These are phyloP conservation scores for Eupristina koningsbergeri DNA, from an alignment of 1,140 invertebrate genomes.

Conservation along the genomic window DNA sequence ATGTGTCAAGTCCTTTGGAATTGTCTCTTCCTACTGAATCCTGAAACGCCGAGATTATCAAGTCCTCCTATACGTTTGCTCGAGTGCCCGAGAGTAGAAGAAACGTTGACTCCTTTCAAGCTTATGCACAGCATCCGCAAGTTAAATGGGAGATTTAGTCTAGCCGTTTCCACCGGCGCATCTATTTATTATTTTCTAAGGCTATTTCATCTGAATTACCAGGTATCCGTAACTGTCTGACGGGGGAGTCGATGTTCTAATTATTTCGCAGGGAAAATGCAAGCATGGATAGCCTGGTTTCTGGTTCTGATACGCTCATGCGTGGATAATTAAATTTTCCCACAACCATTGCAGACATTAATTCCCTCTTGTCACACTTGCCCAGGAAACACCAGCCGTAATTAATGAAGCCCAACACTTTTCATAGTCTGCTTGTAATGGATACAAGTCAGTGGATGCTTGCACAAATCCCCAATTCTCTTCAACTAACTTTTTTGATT, in stretches of 20 bases:
- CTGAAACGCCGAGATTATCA: slow-evolving; percentile 5
- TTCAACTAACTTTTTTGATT: too few species aligned
- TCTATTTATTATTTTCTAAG: slow-evolving; percentile 12
- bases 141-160: slow-evolving; percentile 37
- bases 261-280: too few species aligned
- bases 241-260: background rate
- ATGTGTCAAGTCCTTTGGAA: slow-evolving; percentile 1
- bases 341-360: background rate
- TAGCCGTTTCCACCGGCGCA: background rate
- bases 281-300: background rate
- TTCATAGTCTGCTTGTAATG: too few species aligned
- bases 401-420: background rate
- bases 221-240: background rate
- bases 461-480: too few species aligned
- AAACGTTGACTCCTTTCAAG: background rate
- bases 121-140: background rate
- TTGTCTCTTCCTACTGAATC: background rate
- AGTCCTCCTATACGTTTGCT: background rate
- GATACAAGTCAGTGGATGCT: too few species aligned
- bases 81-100: too few species aligned
- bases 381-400: background rate
- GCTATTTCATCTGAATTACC: slow-evolving; percentile 21
- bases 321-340: slow-evolving; percentile 20
- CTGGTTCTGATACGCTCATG: too few species aligned
- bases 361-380: background rate